Base-by-base conservation (phyloP, 2,113 vertebrate species). In the Smithornis capensis region DNA sequence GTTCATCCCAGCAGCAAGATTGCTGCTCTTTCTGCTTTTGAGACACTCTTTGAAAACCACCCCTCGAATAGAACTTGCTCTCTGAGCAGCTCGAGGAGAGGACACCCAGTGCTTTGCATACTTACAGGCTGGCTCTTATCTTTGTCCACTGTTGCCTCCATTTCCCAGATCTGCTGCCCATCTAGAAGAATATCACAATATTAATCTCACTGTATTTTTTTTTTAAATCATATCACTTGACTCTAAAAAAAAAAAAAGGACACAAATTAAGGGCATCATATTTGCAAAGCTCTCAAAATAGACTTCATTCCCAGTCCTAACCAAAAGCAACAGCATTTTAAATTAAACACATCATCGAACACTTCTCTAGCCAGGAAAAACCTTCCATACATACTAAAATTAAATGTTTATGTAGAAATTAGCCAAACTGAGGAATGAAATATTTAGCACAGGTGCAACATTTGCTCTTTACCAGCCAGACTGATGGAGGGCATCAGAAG, bases 101-200 rank as follows among this genome's bases (percentile, higher is more conserved):
- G 33, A 64, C 86, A 63, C n/a, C 33, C 86, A n/a, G 12, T 9
- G 40, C 69, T 75, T 33, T 16, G n/a, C 16, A 83, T 70, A 98
- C 99, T 98, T 98, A 99, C 99, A 56, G 99, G 98, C 92, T 99
- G 99, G 97, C 99, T 99, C 97, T 99, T 99, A 82, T 99, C 99
- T 97, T 99, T 99, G 97, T 99, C 99, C 96, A 99, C 99, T 0
- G 99, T 99, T 21, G 99, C 99, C 90, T 99, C 99, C 98, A 98
- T 98, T 96, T 99, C 99, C 99, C 99, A 99, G 89, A 99, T 98
- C 83, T 99, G 99, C 96, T 99, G 99, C 37, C 99, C 99, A 96
- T 99, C 99, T 99, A 94, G 49, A 97, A 97, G 81, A 91, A 93
- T 8, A 83, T 64, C 65, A 96, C 77, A 86, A 33, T 69, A 87